Evolutionary conservation across 2,797 vertebrate species (phyloP).

Genomic region (Sphenopsis melanotis): DNA sequence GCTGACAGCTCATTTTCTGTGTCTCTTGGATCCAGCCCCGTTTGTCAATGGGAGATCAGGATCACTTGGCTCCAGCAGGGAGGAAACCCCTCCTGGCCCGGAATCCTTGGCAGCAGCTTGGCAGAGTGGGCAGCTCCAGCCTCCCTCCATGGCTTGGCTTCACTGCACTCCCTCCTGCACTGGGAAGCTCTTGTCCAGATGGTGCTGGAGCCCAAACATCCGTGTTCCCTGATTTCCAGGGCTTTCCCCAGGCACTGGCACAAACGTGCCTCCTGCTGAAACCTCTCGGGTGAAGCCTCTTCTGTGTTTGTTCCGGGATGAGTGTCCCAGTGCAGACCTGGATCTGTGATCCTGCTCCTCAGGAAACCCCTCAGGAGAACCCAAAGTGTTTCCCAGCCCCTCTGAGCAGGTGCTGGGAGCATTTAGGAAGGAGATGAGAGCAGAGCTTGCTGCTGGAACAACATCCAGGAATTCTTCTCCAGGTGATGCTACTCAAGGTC

Average conservation of each 20-base stretch:
- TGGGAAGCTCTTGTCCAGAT: neutral
- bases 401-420: neutral
- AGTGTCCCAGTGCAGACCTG: neutral
- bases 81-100: neutral
- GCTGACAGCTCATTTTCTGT: neutral
- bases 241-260: neutral
- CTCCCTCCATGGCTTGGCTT: neutral
- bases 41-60: neutral
- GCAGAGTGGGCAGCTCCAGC: neutral
- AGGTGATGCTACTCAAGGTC: neutral
- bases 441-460: neutral
- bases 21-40: neutral
- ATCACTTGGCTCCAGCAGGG: neutral
- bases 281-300: rapidly evolving
- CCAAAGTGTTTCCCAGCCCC: neutral
- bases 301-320: neutral
- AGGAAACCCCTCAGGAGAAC: neutral
- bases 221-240: neutral
- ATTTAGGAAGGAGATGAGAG: neutral
- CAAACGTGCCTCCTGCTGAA: neutral
- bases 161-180: rapidly evolving
- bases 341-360: neutral
- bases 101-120: neutral
- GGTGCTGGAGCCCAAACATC: neutral
- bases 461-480: neutral